Base-by-base conservation (phyloP, 92 coral and sea anemone genomes). In the Porites evermanni region DNA sequence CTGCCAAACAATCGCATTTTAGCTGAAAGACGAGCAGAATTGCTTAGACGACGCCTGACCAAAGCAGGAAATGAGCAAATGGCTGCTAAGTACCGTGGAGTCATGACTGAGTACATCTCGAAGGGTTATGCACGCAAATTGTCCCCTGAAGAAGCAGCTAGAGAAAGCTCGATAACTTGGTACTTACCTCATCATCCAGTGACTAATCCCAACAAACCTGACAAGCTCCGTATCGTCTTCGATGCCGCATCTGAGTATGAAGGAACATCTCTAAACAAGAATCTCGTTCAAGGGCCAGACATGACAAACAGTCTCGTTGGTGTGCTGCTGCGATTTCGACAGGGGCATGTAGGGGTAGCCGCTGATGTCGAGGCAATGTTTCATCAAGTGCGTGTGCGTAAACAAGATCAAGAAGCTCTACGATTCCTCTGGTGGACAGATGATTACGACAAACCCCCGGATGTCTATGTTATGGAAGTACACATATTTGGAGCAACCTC, bases 401-500 rank as follows among this genome's bases (percentile, higher is more conserved):
- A 63, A 54, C 84, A 91, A 79, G 94, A 87, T 83, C 93, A 88
- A 91, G 83, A 88, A 52, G 77, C 94, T n/a, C 79, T 91, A 68
- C 75, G 91, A 65, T 91, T 91, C 80, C 89, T 91, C 60, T 87
- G 94, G 88, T 91, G 89, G 91, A 91, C 67, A 59, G 75, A 83
- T 21, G 82, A 80, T 53, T 70, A 38, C 53, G 77, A 87, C 24
- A 53, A 81, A 10, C 84, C 67, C 50, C 94, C 94, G 17, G 88
- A 87, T 65, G 88, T 87, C 32, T 91, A 91, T 53, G 80, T 70
- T 7, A 91, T 87, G 91, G 77, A 87, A 44, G 94, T 83, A 53
- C 94, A 91, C 88, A 87, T 91, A 21, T 87, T 91, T 59, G 94
- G 94, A 23, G 94, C 91, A 59, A 63, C 89, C 51, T 87, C 84